These are phyloP conservation scores for Cistogaster globosa DNA, from an alignment of 2,888 invertebrate species.

Conservation along the genomic window DNA sequence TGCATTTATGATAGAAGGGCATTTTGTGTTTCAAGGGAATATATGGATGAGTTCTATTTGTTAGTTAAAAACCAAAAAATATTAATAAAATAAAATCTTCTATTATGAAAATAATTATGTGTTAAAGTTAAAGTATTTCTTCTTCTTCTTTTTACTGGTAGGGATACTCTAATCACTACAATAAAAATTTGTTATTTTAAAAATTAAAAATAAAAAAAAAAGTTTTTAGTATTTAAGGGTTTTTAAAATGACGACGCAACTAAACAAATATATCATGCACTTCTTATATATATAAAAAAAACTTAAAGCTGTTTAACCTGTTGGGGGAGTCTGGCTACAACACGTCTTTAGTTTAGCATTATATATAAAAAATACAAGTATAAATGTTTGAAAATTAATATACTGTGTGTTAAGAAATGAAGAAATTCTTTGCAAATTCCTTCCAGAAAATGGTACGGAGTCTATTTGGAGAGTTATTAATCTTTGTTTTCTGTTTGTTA, in stretches of 20 bases:
- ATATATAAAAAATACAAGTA: slow-evolving; percentile 34
- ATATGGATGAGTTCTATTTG: slow-evolving; percentile 9
- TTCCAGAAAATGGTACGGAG: slow-evolving; percentile 42
- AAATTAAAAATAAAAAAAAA: slow-evolving; percentile 31
- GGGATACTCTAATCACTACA: slow-evolving; percentile 39
- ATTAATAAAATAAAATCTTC: slow-evolving; percentile 8
- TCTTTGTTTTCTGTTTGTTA: slow-evolving; percentile 22
- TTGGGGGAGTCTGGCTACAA: background rate
- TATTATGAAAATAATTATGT: slow-evolving; percentile 30
- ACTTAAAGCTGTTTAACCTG: slow-evolving; percentile 22
- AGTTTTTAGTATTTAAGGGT: background rate
- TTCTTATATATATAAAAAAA: slow-evolving; percentile 46
- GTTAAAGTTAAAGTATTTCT: background rate
- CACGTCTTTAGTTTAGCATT: slow-evolving; percentile 17
- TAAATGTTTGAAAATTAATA: slow-evolving; percentile 40
- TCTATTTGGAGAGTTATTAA: slow-evolving; percentile 42
- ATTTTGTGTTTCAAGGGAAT: background rate
- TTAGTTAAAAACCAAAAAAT: background rate
- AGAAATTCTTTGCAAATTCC: slow-evolving; percentile 36
- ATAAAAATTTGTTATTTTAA: slow-evolving; percentile 30
- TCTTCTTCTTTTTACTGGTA: slow-evolving; percentile 34
- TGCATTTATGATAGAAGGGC: slow-evolving; percentile 17
- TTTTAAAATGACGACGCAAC: slow-evolving; percentile 23
- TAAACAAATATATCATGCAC: slow-evolving; percentile 13
- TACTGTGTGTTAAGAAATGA: slow-evolving; percentile 30